phyloP scores from a whole-genome alignment of 2,888 invertebrate genomes.

The Tuta absoluta region DNA sequence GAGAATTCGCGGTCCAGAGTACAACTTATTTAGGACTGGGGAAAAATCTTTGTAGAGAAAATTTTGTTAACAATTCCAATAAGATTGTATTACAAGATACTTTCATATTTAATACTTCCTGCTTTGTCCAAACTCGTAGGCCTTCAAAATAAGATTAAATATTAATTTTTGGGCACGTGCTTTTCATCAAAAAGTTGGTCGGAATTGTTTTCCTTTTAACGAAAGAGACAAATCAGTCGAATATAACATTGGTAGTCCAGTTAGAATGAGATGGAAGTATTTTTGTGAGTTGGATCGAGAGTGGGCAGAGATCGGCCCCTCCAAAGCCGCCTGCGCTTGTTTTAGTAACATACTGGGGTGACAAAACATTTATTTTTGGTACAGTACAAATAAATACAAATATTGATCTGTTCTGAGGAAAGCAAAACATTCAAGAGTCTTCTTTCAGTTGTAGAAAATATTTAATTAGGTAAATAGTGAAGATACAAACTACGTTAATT shows the following conservation, averaged over 20 bases:
- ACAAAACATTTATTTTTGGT: slow-evolving; percentile 53
- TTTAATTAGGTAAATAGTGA: not conserved
- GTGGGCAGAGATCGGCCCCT: slow-evolving; percentile 73
- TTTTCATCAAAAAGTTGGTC: slow-evolving; percentile 16
- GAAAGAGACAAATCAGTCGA: slow-evolving; percentile 42
- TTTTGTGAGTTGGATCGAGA: slow-evolving; percentile 53
- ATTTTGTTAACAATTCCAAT: too few relatives aligned
- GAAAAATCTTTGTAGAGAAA: too few relatives aligned
- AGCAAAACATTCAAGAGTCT: not conserved
- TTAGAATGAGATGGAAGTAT: slow-evolving; percentile 64
- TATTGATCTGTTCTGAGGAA: not conserved
- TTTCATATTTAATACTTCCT: not conserved
- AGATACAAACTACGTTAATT: not conserved
- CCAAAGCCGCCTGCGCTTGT: slow-evolving; percentile 68
- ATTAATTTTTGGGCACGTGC: not conserved
- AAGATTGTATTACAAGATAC: too few relatives aligned
- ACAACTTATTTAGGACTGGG: too few relatives aligned
- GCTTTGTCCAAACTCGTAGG: not conserved
- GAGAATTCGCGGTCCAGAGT: too few relatives aligned
- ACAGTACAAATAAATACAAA: not conserved
- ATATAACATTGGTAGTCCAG: slow-evolving; percentile 42
- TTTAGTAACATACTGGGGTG: slow-evolving; percentile 68
- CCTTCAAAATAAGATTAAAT: slow-evolving; percentile 14
- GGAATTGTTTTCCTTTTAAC: slow-evolving; percentile 28
- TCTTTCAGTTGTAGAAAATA: not conserved